Base-by-base conservation (phyloP, 1,140 invertebrate genomes). In the Heliothis subflexa region DNA sequence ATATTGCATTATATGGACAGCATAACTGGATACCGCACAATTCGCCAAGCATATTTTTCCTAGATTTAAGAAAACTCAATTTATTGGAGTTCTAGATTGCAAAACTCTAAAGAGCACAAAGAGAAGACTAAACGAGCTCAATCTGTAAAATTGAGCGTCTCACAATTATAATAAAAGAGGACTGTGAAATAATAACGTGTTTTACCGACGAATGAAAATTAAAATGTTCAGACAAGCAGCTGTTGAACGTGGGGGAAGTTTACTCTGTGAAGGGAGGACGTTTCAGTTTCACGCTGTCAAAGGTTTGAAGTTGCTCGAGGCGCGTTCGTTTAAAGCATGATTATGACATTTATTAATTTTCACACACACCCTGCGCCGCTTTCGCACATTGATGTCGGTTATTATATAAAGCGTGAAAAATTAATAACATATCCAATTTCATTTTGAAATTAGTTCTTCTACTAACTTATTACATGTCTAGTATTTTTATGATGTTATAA, bases 271-370 rank as follows among this genome's bases (percentile, higher is more conserved):
- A 79, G 72, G 64, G 54, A 54, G 75, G 68, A 84, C 77, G 82
- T 87, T 86, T 83, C 78, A 81, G 78, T 73, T 78, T 78, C 57
- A 68, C 78, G 61, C 62, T 77, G 80, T 84, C 81, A 84, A 84
- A 85, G 78, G 83, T 73, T 64, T 50, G 55, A 55, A 70, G 75
- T 64, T 14, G 16, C 59, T 55, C 47, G 64, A 18, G 33, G 75
- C 25, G 78, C 72, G 72, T 78, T 75, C 70, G 68, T 59, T 78
- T 78, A 74, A 75, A 64, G 52, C 64, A 45, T 74, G 64, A 61
- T 71, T 74, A 72, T 54, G 81, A 74, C 47, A 80, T 80, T 84
- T 84, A 84, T 82, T 80, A 80, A 80, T 81, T 79, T 82, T 66
- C 70, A 57, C 55, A 33, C 71, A 61, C 55, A 47, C 71, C 50